Evolutionary conservation across 2,888 invertebrate species (phyloP), one percentile per base, ranked within the genome.

Genomic region (Drosophila nr. perissopoda): DNA sequence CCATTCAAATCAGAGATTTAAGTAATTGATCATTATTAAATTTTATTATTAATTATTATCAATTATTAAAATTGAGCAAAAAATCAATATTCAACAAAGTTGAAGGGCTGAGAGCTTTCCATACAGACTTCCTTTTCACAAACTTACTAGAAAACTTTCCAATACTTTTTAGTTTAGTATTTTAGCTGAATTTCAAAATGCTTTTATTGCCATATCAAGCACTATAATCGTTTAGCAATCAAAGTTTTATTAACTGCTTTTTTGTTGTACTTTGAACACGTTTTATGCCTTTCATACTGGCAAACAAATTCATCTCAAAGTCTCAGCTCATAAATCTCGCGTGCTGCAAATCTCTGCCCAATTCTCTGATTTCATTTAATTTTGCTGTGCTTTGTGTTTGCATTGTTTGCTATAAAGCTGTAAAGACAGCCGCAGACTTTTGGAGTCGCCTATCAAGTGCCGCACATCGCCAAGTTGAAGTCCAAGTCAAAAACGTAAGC

Each of bases 291-390:
- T 59, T 57, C 57, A 33, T 42, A 33, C n/a, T 34, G 36, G 70
- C 56, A 34, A 51, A 27, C 59, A 56, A 74, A 69, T 73, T 69
- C 71, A 60, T 58, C 62, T 86, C 68, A 73, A 82, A 80, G 78
- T 83, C 84, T 67, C 77, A 73, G 80, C 85, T 87, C 82, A 82
- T 89, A 86, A 87, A 87, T 87, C 90, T 86, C 78, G 88, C 85
- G 85, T 86, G 90, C 80, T 66, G 82, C 67, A 77, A 79, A 83
- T 89, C 87, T 82, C 66, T 53, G 42, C 40, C 57, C 49, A 66
- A 65, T 76, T 76, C 72, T 77, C 66, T 76, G 42, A 80, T 76
- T 68, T 88, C 67, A 73, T 83, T 89, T 85, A 61, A 68, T 81
- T 82, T 85, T 36, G 64, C 78, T 53, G 42, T 45, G 29, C 21